Percentiles rank a stretch among this genome's conserved stretches.
Evolutionary conservation across 2,888 invertebrate genomes (phyloP).

Genomic region (Trissoscelio sp.): DNA sequence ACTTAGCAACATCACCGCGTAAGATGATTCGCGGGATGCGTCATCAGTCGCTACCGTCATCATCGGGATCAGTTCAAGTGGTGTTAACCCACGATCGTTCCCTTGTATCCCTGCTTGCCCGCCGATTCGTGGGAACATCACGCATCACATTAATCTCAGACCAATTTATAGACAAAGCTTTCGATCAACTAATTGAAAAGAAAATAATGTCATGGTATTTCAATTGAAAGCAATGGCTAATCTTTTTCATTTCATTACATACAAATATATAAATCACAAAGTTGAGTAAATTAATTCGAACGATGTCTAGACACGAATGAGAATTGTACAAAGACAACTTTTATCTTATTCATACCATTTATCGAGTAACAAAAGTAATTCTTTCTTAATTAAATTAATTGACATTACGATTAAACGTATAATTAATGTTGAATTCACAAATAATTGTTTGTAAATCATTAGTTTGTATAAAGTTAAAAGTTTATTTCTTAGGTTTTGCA

Average conservation of each 20-base stretch:
- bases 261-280: constrained; percentile 54
- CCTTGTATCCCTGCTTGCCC: constrained; percentile 74
- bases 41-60: constrained; percentile 76
- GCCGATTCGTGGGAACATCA: constrained; percentile 80
- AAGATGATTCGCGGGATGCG: constrained; percentile 79
- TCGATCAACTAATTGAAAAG: constrained; percentile 60
- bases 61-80: constrained; percentile 82
- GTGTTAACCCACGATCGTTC: constrained; percentile 79
- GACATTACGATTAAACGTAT: background rate
- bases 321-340: constrained; percentile 29
- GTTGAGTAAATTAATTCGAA: constrained; percentile 47
- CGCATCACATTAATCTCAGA: constrained; percentile 65
- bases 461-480: background rate
- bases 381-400: constrained; percentile 14
- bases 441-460: background rate
- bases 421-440: background rate
- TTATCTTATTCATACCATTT: constrained; percentile 37
- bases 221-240: constrained; percentile 50
- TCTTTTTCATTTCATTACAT: constrained; percentile 40
- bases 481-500: background rate
- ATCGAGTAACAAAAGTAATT: constrained; percentile 27
- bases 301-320: constrained; percentile 34
- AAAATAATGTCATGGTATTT: constrained; percentile 60
- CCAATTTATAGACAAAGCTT: constrained; percentile 59
- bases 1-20: constrained; percentile 72